Base-by-base conservation (phyloP, 2,113 vertebrate genomes). In the Ophthalmolycus amberensis region DNA sequence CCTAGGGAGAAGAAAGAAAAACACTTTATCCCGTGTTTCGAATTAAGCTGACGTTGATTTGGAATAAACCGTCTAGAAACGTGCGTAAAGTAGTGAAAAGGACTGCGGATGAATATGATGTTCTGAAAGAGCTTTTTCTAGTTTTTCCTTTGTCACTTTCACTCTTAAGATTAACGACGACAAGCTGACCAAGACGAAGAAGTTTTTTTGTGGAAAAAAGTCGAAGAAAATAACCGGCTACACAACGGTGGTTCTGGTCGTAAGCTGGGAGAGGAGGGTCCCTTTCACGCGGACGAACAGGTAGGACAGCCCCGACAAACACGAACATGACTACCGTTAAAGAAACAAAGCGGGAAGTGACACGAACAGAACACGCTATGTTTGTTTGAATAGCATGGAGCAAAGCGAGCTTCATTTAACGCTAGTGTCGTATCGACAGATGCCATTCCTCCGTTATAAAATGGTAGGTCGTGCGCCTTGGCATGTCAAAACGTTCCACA, bases 281-380 rank as follows among this genome's bases (percentile, higher is more conserved):
- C 58, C 27, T 22, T 9, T 34, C 52, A 9, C 22, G 2, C 56
- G 59, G 58, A 54, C 69, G 38, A 54, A 77, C 86, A 91, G 91
- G 91, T 92, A 92, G 76, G 89, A 84, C 32, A 58, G 9, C 59
- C 5, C 60, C 34, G 11, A 44, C 60, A 22, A 5, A 48, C 56
- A 34, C 38, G 18, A 22, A 38, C 59, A 29, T 0, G 22, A 20
- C 25, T 14, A 14, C 22, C 10, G 54, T 11, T 9, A 25, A 12
- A 6, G n/a, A 15, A 56, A n/a, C 54, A 22, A 58, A 25, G 54
- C 25, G 10, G 54, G n/a, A 10, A 27, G 54, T 27, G 54, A 58
- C 54, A 9, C 50, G 25, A 4, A 58, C 10, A 27, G 9, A 27
- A 58, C 14, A 12, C 4, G 18, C 0, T 0, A 1, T 32, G 27